Conservation (phyloP, 2,113 vertebrate genomes). For the Menura novaehollandiae region DNA sequence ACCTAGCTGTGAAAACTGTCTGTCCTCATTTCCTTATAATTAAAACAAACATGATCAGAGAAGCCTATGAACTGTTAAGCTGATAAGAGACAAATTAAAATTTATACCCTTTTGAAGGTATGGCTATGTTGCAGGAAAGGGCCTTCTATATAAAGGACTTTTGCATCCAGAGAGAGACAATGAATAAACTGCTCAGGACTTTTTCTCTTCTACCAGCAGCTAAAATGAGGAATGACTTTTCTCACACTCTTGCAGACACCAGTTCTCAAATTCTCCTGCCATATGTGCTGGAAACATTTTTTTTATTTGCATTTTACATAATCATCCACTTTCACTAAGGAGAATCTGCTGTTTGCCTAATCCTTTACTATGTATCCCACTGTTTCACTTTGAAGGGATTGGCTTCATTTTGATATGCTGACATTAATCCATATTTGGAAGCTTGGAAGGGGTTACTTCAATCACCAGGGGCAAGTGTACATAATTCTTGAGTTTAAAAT, state of each 20-base stretch:
- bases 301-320: constrained; percentile 33
- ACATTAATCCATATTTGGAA: background rate
- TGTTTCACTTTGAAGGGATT: background rate
- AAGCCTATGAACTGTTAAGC: background rate
- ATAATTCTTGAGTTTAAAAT: background rate
- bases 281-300: constrained; percentile 19
- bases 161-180: background rate
- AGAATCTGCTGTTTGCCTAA: constrained; percentile 13
- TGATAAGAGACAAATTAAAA: background rate
- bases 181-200: background rate
- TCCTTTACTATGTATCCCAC: background rate
- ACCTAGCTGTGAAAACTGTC: background rate
- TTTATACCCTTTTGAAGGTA: background rate
- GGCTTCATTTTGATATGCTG: background rate
- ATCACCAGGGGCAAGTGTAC: background rate
- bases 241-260: background rate
- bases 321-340: background rate
- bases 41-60: background rate
- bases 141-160: background rate
- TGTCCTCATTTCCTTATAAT: background rate
- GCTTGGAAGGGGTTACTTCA: background rate
- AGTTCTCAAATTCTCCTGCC: background rate
- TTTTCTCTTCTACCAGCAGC: background rate
- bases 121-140: background rate
- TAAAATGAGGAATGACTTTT: background rate